Percentiles rank a stretch among this genome's conserved stretches.
Conservation (phyloP, 2,888 invertebrate genomes). For the Galerucella pusilla region DNA sequence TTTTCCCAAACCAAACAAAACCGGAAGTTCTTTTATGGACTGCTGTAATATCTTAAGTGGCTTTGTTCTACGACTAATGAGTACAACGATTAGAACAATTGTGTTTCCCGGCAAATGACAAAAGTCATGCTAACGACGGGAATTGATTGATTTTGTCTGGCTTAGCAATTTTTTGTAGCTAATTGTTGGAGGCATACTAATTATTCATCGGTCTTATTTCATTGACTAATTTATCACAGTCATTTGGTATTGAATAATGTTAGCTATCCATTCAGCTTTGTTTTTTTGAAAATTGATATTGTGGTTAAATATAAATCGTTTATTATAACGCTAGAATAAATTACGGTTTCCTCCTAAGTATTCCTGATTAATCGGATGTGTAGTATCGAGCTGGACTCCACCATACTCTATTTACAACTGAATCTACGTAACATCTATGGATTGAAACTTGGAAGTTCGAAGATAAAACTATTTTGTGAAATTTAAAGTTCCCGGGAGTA, state of each 20-base stretch:
- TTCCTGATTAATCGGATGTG: no score
- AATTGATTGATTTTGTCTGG: constrained; percentile 35
- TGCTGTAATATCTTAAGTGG: constrained; percentile 33
- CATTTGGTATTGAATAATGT: constrained; percentile 4
- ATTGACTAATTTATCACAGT: constrained; percentile 23
- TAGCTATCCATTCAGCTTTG: constrained; percentile 12
- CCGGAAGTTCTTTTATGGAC: constrained; percentile 23
- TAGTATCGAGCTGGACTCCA: no score
- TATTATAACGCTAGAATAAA: no score
- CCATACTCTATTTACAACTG: no score
- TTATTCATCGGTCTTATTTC: constrained; percentile 22
- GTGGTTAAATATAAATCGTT: neutral
- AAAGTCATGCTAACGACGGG: constrained; percentile 25
- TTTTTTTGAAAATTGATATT: neutral
- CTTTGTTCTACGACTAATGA: constrained; percentile 35
- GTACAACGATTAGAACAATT: constrained; percentile 34
- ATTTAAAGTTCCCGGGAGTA: no score
- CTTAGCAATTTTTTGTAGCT: constrained; percentile 24
- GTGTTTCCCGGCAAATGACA: constrained; percentile 31
- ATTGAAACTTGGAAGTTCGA: no score
- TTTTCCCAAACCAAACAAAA: constrained; percentile 26
- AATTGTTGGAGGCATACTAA: constrained; percentile 27
- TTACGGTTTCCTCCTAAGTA: no score
- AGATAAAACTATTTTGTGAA: no score
- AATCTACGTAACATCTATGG: no score